Evolutionary conservation across 2,113 vertebrate genomes (phyloP).

Genomic region (Nycticorax nycticorax): DNA sequence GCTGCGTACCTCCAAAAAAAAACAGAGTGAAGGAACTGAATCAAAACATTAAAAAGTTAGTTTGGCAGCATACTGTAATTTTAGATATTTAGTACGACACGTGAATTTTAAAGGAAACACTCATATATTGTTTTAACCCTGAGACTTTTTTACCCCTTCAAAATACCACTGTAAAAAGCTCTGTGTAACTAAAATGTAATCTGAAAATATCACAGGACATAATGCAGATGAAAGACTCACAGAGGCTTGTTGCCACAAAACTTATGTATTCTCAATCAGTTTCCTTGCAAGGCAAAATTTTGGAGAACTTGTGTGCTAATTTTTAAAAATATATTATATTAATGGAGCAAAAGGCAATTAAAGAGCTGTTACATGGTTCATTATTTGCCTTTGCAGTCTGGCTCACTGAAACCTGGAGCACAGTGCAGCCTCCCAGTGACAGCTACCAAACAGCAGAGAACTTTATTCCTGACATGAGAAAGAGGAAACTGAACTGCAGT

Average conservation of each 20-base stretch:
- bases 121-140: neutral
- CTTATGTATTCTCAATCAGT: neutral
- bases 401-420: neutral
- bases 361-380: neutral
- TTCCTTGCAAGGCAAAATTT: neutral
- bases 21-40: neutral
- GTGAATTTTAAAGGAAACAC: neutral
- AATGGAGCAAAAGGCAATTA: neutral
- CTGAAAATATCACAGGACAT: neutral
- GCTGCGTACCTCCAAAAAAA: neutral
- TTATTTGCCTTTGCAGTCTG: neutral
- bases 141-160: neutral
- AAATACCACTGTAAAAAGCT: neutral
- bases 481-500: neutral
- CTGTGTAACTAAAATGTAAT: neutral
- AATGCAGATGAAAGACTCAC: neutral
- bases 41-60: neutral
- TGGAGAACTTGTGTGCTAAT: neutral
- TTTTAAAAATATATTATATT: neutral
- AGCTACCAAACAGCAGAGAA: neutral
- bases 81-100: neutral
- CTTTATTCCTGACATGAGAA: neutral
- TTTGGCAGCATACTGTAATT: neutral
- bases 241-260: neutral
- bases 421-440: neutral